These are phyloP conservation scores for Porites evermanni DNA, from an alignment of 92 coral and sea anemone species.

Conservation along the genomic window DNA sequence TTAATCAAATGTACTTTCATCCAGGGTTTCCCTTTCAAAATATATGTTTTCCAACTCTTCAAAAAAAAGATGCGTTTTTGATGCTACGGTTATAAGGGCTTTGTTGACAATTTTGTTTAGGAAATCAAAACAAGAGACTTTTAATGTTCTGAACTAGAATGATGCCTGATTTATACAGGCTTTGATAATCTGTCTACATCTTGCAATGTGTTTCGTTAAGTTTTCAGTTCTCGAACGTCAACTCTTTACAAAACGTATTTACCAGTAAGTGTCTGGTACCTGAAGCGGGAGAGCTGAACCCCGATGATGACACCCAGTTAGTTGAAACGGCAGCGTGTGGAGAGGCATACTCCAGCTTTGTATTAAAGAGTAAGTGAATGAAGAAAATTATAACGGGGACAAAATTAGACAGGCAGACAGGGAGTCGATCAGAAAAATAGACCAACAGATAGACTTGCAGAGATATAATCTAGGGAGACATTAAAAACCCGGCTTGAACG, in stretches of 20 bases:
- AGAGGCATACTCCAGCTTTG: conserved; percentile 34
- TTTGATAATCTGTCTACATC: neutral
- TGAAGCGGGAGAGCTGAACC: conserved; percentile 23
- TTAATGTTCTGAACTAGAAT: neutral
- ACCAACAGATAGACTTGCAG: neutral
- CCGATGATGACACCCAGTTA: conserved; percentile 12
- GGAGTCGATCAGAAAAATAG: neutral
- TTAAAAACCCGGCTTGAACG: neutral
- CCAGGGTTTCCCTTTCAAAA: no score
- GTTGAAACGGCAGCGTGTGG: conserved; percentile 19
- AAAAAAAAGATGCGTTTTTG: no score
- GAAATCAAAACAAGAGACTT: no score
- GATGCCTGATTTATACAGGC: neutral
- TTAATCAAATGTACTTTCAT: no score
- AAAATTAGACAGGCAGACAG: neutral
- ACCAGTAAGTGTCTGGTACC: conserved; percentile 43
- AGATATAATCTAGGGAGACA: neutral
- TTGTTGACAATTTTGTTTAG: no score
- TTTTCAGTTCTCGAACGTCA: conserved; percentile 39
- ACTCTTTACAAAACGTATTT: conserved; percentile 38
- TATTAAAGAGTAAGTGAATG: conserved; percentile 36
- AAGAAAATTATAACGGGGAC: neutral
- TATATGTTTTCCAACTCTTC: no score
- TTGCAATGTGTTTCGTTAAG: conserved; percentile 1
- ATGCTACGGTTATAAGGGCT: no score